phyloP scores from a whole-genome alignment of 1,140 invertebrate species.

The Pseudomyrmex gracilis region DNA sequence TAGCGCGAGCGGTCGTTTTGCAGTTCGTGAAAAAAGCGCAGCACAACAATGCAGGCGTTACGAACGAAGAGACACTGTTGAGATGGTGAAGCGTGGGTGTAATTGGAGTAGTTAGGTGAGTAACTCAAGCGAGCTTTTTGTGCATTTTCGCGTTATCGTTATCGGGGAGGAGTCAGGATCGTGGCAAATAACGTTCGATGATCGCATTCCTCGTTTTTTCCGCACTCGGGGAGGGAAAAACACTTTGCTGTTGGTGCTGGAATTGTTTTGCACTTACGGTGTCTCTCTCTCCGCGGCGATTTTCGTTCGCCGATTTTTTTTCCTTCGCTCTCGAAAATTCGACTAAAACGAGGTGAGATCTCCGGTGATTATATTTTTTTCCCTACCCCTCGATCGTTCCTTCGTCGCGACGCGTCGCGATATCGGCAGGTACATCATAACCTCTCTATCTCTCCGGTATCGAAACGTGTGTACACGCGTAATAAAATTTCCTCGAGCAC shows the following conservation, averaged over 20 bases:
- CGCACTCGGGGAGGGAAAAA: background rate
- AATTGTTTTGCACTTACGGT: constrained; percentile 45
- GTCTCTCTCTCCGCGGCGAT: constrained; percentile 34
- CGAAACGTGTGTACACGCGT: background rate
- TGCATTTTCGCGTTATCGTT: background rate
- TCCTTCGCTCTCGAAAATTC: background rate
- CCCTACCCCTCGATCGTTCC: background rate
- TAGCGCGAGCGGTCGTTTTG: constrained; percentile 54
- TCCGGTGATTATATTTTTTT: background rate
- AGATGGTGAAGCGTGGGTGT: constrained; percentile 78
- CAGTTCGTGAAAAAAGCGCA: constrained; percentile 72
- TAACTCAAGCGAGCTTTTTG: constrained; percentile 35
- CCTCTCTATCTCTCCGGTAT: constrained; percentile 46
- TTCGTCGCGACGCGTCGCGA: constrained; percentile 2
- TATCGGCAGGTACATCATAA: constrained; percentile 63
- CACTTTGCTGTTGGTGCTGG: constrained; percentile 29
- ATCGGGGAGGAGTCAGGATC: constrained; percentile 9
- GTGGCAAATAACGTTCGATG: background rate
- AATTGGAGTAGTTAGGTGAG: constrained; percentile 80
- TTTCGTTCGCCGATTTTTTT: constrained; percentile 19
- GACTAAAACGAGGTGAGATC: background rate
- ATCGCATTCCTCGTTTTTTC: background rate
- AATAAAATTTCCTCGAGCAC: constrained; percentile 37
- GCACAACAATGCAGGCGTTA: constrained; percentile 71
- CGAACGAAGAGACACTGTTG: constrained; percentile 76